phyloP scores from a whole-genome alignment of 2,797 vertebrate species.

The Danio aesculapii region DNA sequence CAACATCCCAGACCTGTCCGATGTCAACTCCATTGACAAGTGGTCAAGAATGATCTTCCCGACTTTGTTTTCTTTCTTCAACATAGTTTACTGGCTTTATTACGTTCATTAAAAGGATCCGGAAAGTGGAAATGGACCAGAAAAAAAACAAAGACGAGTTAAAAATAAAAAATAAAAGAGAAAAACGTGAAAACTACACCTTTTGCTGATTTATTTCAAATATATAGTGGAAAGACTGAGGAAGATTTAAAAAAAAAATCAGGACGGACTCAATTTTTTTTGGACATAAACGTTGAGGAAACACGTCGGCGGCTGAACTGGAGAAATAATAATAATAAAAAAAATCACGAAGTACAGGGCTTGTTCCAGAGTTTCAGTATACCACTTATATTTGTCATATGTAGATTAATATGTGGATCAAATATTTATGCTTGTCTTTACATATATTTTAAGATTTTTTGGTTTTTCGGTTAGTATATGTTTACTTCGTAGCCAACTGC shows the following conservation, averaged over 20 bases:
- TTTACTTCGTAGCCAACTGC: constrained; percentile 84
- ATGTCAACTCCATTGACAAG: constrained; percentile 98
- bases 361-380: constrained; percentile 83
- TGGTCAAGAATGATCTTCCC: constrained; percentile 99
- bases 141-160: constrained; percentile 56
- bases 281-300: constrained; percentile 91
- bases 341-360: constrained; percentile 72
- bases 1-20: constrained; percentile 98
- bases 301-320: constrained; percentile 71
- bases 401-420: constrained; percentile 87
- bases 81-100: constrained; percentile 99
- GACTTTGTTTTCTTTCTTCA: constrained; percentile 99
- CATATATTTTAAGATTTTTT: constrained; percentile 80
- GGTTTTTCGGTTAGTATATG: constrained; percentile 79
- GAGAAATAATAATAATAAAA: constrained; percentile 62
- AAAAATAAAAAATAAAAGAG: constrained; percentile 56
- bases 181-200: constrained; percentile 64
- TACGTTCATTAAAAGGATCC: constrained; percentile 92
- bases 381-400: constrained; percentile 86
- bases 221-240: constrained; percentile 68
- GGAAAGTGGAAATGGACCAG: constrained; percentile 35
- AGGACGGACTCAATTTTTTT: constrained; percentile 83
- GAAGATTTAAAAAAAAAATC: constrained; percentile 68
- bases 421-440: constrained; percentile 89
- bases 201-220: constrained; percentile 62